Evolutionary conservation across 2,113 vertebrate species (phyloP), one percentile per base, ranked within the genome.

Genomic region (Trichomycterus rosablanca): DNA sequence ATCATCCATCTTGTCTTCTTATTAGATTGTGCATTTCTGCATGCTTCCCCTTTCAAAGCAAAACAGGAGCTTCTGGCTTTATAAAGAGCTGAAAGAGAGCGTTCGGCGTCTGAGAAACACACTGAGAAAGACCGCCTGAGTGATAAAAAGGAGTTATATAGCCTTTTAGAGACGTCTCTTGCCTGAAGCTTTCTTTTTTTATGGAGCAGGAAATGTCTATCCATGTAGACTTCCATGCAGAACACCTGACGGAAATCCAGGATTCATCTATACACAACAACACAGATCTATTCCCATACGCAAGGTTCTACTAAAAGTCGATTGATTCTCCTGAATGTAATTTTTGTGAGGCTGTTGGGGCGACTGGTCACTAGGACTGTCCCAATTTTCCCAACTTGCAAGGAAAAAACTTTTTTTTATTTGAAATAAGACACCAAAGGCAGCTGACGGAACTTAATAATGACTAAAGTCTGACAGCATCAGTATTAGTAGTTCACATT

Each of bases 21-120:
- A 77, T 74, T 75, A 77, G 70, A 75, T 74, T 77, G 57, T 63
- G 60, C 63, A 48, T 75, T 71, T 75, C 54, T 58, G 62, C 66
- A 61, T 57, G 66, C 59, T 64, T 62, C 51, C 75, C 72, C 67
- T 75, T 64, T 67, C 72, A 70, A 67, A 71, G 63, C 43, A 65
- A 76, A 74, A 66, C 63, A 63, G 22, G 35, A 58, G 57, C 74
- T 72, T 70, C 57, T 63, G 64, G 63, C 67, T 74, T 64, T 70
- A 51, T 59, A 60, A 32, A 69, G 35, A 56, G 40, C 50, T 37
- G 20, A 39, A 51, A 35, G 18, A 60, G 40, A 55, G 54, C 30
- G 45, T 58, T 61, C 53, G 58, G 59, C 55, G 32, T 39, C 43
- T 42, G 34, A 56, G 45, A 60, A 50, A 46, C 48, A 22, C 20